Conservation (phyloP, 1,140 invertebrate genomes). For the Druon quercuslanigerum region DNA sequence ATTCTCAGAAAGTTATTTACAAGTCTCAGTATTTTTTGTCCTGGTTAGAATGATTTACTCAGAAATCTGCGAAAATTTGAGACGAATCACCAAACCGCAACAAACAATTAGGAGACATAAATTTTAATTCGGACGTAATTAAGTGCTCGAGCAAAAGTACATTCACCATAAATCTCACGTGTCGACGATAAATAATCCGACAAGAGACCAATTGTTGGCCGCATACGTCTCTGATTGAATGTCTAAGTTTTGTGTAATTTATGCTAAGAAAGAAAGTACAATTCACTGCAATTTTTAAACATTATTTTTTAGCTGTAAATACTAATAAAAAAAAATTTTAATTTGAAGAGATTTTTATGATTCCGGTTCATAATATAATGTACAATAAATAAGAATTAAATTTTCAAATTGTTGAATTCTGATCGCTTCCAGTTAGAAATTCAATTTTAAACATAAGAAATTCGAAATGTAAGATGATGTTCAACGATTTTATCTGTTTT, state of each 20-base stretch:
- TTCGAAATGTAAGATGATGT: too few relatives aligned
- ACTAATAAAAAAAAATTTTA: too few relatives aligned
- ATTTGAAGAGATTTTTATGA: too few relatives aligned
- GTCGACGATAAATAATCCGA: constrained; percentile 8
- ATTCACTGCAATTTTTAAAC: too few relatives aligned
- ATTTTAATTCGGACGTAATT: constrained; percentile 9
- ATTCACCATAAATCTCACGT: not conserved
- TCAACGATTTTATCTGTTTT: too few relatives aligned
- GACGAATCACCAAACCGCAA: too few relatives aligned
- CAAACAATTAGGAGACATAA: constrained; percentile 6
- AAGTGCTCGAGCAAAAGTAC: not conserved
- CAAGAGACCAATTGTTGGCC: not conserved
- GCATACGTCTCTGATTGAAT: not conserved
- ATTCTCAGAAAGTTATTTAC: not conserved
- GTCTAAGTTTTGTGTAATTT: not conserved
- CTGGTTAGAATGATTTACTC: not conserved
- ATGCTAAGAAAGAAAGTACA: not conserved
- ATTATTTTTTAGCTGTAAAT: too few relatives aligned
- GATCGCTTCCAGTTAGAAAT: too few relatives aligned
- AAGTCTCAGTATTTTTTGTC: not conserved
- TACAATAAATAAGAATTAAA: too few relatives aligned
- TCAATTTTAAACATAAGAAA: too few relatives aligned
- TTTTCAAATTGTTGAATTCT: too few relatives aligned
- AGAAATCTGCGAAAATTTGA: not conserved
- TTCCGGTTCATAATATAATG: too few relatives aligned